These are phyloP conservation scores for Polypedilum vanderplanki DNA, from an alignment of 1,140 invertebrate genomes.

Conservation along the genomic window DNA sequence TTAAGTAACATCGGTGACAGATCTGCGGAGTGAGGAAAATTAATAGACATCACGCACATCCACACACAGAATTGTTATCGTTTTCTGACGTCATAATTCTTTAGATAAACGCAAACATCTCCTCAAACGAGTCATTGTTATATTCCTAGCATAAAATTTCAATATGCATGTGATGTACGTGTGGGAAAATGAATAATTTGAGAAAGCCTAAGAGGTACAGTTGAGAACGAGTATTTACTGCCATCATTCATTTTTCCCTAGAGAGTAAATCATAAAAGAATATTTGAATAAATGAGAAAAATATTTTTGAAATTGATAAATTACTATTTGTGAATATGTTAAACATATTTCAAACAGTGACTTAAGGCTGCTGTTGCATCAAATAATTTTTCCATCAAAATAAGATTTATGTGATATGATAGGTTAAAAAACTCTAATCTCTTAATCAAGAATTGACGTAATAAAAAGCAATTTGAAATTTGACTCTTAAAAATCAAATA, in stretches of 20 bases:
- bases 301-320: no score
- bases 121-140: background rate
- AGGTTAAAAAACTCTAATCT: no score
- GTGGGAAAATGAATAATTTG: background rate
- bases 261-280: background rate
- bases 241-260: background rate
- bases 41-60: constrained; percentile 8
- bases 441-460: no score
- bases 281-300: no score
- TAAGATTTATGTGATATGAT: no score
- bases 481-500: no score
- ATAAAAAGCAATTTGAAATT: no score
- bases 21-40: background rate
- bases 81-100: background rate
- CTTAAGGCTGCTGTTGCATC: no score
- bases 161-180: background rate
- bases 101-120: background rate
- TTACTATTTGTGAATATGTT: no score
- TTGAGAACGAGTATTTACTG: background rate
- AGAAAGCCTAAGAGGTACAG: background rate
- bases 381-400: no score
- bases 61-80: background rate
- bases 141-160: background rate
- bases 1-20: no score
- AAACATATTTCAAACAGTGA: no score